Evolutionary conservation across 2,888 invertebrate genomes (phyloP), one percentile per base, ranked within the genome.

Genomic region (Euplexia lucipara): DNA sequence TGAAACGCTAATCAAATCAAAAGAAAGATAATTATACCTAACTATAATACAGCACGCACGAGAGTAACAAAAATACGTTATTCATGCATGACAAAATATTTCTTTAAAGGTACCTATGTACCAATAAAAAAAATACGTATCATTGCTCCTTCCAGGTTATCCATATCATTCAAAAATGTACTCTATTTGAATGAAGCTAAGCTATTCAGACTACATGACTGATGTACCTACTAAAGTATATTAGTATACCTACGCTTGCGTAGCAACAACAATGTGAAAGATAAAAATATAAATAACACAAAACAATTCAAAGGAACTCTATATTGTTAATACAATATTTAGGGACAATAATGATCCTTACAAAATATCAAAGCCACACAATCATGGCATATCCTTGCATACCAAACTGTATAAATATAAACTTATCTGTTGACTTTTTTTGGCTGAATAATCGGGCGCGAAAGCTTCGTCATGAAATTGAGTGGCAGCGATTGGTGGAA

Each of bases 391-490:
- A 69, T 69, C 49, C 61, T 67, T 76, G 73, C 79, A 75, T 82
- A 70, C 72, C 69, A 68, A 82, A 78, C 69, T 73, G 69, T 79
- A 70, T 76, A 73, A 62, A 62, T 77, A 81, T 76, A 81, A 86
- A 86, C 82, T 85, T 83, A 83, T 82, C 82, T 79, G 77, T 85
- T 84, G 84, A 86, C 83, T 86, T 90, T 88, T 88, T 88, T 88
- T 90, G 84, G 87, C 87, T 86, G 86, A 88, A 87, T 88, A 90
- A 89, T 90, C 89, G 86, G 90, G 94, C 94, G 94, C 92, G 92
- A 94, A 94, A 93, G 93, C 92, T 90, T 91, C 89, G 88, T 91
- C 88, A 91, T 78, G 76, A 83, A 84, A 89, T 89, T 87, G 78
- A 81, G 70, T 12, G 26, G 30, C 59, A 70, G 63, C 83, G 82